Base-by-base conservation (phyloP, 2,113 vertebrate species). In the Corvus moneduloides region DNA sequence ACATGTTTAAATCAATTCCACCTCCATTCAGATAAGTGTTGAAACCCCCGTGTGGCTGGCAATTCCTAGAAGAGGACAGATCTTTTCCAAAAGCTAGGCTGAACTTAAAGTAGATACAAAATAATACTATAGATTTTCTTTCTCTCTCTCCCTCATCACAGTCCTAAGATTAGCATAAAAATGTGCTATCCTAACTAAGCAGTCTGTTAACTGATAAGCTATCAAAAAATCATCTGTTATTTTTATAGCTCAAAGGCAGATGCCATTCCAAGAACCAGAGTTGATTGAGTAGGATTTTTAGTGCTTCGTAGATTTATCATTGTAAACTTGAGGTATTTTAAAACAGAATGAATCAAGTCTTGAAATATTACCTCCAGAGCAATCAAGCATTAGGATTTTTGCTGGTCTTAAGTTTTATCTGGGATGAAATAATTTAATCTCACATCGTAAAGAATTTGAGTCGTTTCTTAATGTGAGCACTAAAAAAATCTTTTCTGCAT, bases 151-250 rank as follows among this genome's bases (percentile, higher is more conserved):
- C 16, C 94, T 97, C 96, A 97, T 97, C 97, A 94, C 93, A 97
- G 93, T 94, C 96, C 93, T 97, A 97, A 98, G 97, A 98, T 98
- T 98, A 98, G 97, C 98, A 98, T 98, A 98, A 98, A 98, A 98
- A 98, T 98, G 98, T 98, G 98, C 98, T 97, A 96, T 97, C 97
- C 98, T 98, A 98, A 98, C 98, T 98, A 98, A 98, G 98, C 98
- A 98, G 98, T 98, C 98, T 98, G 98, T 98, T 98, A 98, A 98
- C 98, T 98, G 98, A 98, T 98, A 98, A 98, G 98, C 98, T 98
- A 98, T 98, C 98, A 98, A 98, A 98, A 98, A 98, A 97, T 98
- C 98, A 98, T 98, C 98, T 98, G 98, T 98, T 98, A 98, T 98
- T 98, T 98, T 98, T 98, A 98, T 98, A 98, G 98, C 98, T 98